phyloP scores from a whole-genome alignment of 1,140 invertebrate species.

The Drosophila athabasca region DNA sequence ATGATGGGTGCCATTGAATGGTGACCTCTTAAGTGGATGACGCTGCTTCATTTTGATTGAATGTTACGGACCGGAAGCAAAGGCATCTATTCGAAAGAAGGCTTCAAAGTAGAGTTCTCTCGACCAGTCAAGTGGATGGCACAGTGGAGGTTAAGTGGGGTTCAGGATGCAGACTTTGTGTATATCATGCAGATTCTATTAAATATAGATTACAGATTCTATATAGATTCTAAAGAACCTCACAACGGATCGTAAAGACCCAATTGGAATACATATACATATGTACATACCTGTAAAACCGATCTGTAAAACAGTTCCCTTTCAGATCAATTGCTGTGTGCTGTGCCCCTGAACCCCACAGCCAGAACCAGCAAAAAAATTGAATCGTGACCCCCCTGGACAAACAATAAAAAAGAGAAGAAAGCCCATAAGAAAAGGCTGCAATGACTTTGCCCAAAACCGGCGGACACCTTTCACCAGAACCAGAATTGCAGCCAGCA shows the following conservation, averaged over 20 bases:
- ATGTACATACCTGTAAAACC: too few species aligned
- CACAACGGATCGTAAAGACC: too few species aligned
- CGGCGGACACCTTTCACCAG: constrained; percentile 49
- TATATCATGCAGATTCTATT: too few species aligned
- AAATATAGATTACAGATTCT: too few species aligned
- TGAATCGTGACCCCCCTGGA: constrained; percentile 47
- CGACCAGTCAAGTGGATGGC: too few species aligned
- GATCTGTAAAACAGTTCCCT: too few species aligned
- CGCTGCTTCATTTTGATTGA: constrained; percentile 46
- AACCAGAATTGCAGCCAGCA: constrained; percentile 31
- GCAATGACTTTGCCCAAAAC: constrained; percentile 44
- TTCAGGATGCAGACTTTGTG: too few species aligned
- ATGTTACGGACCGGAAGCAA: constrained; percentile 19
- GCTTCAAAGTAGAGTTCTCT: too few species aligned
- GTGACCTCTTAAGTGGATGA: constrained; percentile 55
- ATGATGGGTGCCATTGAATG: constrained; percentile 12
- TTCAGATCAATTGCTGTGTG: constrained; percentile 7
- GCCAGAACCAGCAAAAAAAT: constrained; percentile 15
- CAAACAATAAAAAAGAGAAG: constrained; percentile 46
- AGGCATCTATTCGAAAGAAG: not conserved
- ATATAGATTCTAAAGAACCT: too few species aligned
- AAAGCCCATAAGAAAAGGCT: constrained; percentile 49
- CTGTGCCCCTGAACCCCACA: too few species aligned
- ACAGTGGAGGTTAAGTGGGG: too few species aligned
- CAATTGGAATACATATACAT: too few species aligned